A percentile compares a stretch with the other conserved stretches of the same genome.
Evolutionary conservation across 2,797 vertebrate species (phyloP).

Genomic region (Microctenopoma lineatum): DNA sequence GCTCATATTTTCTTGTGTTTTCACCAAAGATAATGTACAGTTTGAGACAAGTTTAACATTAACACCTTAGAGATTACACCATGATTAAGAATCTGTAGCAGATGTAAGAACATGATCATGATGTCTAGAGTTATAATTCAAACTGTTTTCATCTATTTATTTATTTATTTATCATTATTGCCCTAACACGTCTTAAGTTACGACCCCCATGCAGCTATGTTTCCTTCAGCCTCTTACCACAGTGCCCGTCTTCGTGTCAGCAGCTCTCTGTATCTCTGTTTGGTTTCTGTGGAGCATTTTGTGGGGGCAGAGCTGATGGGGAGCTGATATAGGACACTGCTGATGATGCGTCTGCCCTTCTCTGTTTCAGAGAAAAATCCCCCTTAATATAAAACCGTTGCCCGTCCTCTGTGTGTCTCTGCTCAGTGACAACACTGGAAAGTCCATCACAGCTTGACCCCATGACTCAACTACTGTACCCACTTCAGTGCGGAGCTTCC

Average conservation of each 20-base stretch:
- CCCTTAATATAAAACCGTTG: background rate
- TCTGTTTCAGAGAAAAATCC: slow-evolving; percentile 39
- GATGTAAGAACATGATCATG: too few species aligned
- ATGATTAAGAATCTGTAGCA: too few species aligned
- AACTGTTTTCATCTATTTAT: too few species aligned
- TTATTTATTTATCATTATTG: too few species aligned
- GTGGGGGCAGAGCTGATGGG: slow-evolving; percentile 18
- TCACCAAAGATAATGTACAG: too few species aligned
- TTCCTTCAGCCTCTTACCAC: slow-evolving; percentile 42
- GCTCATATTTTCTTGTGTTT: too few species aligned
- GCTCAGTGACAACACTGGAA: slow-evolving; percentile 51
- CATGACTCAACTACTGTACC: slow-evolving; percentile 43
- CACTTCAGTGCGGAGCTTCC: slow-evolving; percentile 38
- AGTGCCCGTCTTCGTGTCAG: slow-evolving; percentile 45
- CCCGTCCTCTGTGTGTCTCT: background rate
- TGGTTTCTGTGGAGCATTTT: slow-evolving; percentile 33
- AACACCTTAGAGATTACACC: too few species aligned
- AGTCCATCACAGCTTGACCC: slow-evolving; percentile 54
- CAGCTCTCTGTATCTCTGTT: slow-evolving; percentile 22
- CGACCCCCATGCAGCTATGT: background rate
- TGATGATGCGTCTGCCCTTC: slow-evolving; percentile 38
- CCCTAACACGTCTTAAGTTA: too few species aligned
- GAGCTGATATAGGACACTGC: slow-evolving; percentile 30
- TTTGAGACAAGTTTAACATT: too few species aligned
- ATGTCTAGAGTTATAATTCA: too few species aligned